phyloP scores from a whole-genome alignment of 2,113 vertebrate genomes.

The Nycticorax nycticorax region DNA sequence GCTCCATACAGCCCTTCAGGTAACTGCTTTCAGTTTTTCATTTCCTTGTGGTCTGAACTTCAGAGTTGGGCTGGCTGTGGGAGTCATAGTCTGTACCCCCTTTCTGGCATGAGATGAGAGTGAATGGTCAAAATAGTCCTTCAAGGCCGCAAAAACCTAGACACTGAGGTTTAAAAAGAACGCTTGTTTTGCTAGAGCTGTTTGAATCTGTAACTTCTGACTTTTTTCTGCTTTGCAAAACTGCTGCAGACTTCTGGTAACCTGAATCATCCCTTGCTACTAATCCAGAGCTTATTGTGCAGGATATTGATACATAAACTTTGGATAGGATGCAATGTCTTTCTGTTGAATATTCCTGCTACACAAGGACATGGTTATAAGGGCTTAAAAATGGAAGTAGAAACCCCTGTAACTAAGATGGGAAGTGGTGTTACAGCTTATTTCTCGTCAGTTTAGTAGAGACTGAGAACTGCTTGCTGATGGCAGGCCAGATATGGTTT shows the following conservation, averaged over 20 bases:
- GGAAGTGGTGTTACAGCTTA: neutral
- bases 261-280: neutral
- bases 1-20: conserved; percentile 95
- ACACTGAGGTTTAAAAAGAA: neutral
- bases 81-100: neutral
- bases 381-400: neutral
- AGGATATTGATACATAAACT: neutral
- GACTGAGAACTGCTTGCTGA: neutral
- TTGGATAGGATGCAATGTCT: neutral
- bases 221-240: neutral
- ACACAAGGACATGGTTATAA: neutral
- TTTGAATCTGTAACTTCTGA: neutral
- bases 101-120: neutral
- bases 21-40: conserved; percentile 43
- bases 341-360: neutral
- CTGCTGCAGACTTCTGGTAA: neutral
- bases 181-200: neutral
- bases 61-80: neutral
- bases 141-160: neutral
- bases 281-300: neutral
- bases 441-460: neutral
- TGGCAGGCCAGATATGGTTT: neutral
- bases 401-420: neutral
- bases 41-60: neutral
- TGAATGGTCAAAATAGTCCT: neutral